A percentile compares a stretch with the other conserved stretches of the same genome.
Conservation (phyloP, 2,888 invertebrate genomes). For the Prionchulus punctatus region DNA sequence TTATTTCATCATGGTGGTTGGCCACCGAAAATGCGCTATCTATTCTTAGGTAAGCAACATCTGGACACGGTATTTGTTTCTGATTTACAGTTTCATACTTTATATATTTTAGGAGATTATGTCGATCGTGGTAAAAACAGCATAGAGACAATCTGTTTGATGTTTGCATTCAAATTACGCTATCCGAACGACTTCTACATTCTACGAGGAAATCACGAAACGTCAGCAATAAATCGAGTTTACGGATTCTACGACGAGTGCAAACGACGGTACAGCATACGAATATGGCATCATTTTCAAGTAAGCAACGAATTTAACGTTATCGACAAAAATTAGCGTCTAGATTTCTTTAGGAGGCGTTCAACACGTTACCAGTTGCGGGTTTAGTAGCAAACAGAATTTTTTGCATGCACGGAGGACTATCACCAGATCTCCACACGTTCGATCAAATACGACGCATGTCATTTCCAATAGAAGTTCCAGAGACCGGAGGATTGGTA, state of each 20-base stretch:
- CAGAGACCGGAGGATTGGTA: background rate
- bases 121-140: background rate
- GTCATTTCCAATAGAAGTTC: background rate
- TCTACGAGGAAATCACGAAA: background rate
- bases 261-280: background rate
- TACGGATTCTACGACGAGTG: background rate
- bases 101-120: background rate
- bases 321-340: background rate
- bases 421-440: background rate
- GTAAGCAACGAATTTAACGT: background rate
- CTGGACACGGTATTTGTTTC: too few species aligned
- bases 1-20: background rate
- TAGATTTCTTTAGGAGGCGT: background rate
- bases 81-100: background rate
- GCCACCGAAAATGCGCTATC: background rate
- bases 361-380: background rate
- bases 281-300: background rate
- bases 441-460: background rate
- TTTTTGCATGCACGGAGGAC: background rate
- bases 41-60: background rate
- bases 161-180: background rate
- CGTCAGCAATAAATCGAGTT: background rate
- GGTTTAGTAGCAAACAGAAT: background rate
- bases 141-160: background rate
- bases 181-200: background rate